Evolutionary conservation across 2,888 invertebrate species (phyloP).

Genomic region (Platycheirus rosarum): DNA sequence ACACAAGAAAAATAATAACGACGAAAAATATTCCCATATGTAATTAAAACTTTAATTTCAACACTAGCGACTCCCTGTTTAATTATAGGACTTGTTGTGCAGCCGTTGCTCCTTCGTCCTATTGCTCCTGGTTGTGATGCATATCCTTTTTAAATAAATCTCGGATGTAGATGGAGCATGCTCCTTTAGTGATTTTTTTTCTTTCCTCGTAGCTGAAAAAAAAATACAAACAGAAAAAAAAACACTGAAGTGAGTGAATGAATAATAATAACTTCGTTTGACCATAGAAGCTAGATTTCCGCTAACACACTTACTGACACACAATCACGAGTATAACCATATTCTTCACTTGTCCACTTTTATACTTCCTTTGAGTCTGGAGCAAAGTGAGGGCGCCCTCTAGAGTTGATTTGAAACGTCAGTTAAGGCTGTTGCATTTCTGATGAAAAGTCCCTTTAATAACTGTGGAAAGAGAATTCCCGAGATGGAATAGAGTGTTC

Average conservation of each 20-base stretch:
- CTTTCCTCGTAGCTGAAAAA: neutral
- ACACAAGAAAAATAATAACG: conserved; percentile 68
- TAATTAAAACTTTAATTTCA: conserved; percentile 73
- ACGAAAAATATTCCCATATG: conserved; percentile 72
- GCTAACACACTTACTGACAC: conserved; percentile 48
- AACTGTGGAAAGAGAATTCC: conserved; percentile 47
- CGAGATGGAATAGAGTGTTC: conserved; percentile 19
- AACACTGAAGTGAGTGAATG: conserved; percentile 19
- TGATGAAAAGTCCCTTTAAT: conserved; percentile 53
- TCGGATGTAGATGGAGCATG: neutral
- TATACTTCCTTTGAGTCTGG: neutral
- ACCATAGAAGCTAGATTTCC: conserved; percentile 52
- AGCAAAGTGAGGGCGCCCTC: neutral
- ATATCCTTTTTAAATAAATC: conserved; percentile 2
- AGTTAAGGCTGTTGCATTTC: conserved; percentile 53
- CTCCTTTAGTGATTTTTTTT: conserved; percentile 1
- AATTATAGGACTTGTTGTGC: conserved; percentile 68
- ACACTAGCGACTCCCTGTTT: conserved; percentile 64
- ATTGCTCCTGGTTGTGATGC: conserved; percentile 34
- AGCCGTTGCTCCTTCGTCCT: conserved; percentile 38
- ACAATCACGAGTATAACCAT: conserved; percentile 54
- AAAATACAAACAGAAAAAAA: neutral
- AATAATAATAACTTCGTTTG: conserved; percentile 56
- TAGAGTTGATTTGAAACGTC: conserved; percentile 45
- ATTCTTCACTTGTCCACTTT: conserved; percentile 45